These are phyloP conservation scores for Anguilla megastoma DNA, from an alignment of 2,797 vertebrate species.

Conservation along the genomic window DNA sequence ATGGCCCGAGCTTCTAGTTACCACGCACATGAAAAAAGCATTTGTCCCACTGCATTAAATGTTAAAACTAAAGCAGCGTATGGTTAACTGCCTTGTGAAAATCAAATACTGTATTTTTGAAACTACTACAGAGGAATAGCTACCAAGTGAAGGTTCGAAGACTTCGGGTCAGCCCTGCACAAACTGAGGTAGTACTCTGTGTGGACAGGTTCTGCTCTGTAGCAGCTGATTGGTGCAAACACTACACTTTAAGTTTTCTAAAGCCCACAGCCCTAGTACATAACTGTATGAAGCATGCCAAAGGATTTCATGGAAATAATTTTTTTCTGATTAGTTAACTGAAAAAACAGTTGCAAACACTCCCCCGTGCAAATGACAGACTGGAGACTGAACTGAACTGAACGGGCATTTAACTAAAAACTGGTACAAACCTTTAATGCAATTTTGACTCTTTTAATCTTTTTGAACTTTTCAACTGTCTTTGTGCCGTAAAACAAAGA, in stretches of 20 bases:
- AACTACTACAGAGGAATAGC: background rate
- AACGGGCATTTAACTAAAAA: slow-evolving; percentile 79
- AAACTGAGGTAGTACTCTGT: background rate
- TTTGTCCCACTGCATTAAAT: background rate
- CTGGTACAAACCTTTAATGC: slow-evolving; percentile 99
- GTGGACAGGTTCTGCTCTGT: background rate
- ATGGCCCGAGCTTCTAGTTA: background rate
- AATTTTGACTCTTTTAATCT: slow-evolving; percentile 99
- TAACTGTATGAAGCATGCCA: background rate
- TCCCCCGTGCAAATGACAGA: slow-evolving; percentile 78
- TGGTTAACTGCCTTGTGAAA: background rate
- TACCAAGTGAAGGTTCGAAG: slow-evolving; percentile 7
- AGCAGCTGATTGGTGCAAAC: background rate
- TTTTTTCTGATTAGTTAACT: slow-evolving; percentile 70
- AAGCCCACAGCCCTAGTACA: background rate
- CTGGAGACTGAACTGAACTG: slow-evolving; percentile 73
- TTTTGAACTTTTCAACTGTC: slow-evolving; percentile 99
- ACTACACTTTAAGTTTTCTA: background rate
- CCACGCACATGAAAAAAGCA: background rate
- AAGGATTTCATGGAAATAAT: slow-evolving; percentile 17
- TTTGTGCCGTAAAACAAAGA: slow-evolving; percentile 84
- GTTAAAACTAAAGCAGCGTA: background rate
- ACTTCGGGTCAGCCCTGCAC: background rate
- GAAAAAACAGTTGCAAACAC: slow-evolving; percentile 84
- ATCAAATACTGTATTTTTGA: background rate